Evolutionary conservation across 2,888 invertebrate species (phyloP), one percentile per base, ranked within the genome.

Genomic region (Byasa hedistus): DNA sequence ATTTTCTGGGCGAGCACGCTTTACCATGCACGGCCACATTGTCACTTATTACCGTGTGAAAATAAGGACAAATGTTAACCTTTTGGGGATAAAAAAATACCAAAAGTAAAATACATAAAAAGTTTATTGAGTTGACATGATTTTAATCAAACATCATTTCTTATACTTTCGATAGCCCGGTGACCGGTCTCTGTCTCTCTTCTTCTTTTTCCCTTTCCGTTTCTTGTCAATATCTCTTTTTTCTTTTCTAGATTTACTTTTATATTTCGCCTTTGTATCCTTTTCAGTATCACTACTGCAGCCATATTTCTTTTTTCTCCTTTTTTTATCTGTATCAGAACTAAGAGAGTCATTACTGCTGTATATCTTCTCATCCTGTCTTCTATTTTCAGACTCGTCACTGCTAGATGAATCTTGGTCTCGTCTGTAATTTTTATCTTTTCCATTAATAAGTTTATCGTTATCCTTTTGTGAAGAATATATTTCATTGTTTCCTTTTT

Each of bases 121-220:
- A 17, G 3, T 48, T 44, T 59, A 44, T 39, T 58, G 10, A n/a
- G 36, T 36, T 57, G 23, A 59, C 24, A 59, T 24, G 44, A 59
- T 59, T 19, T n/a, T 21, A 74, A 76, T 48, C 2, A 48, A 48
- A 3, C 5, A 48, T 86, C 88, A 91, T 75, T 90, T 91, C 56
- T 83, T 89, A 82, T 91, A 84, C 73, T 91, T 93, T 72, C 85
- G 88, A 76, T 88, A 89, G 71, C 92, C 90, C 22, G 90, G 87
- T 1, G 92, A 92, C 21, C 92, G 87, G 76, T 91, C 92, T 72
- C 91, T 86, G 66, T 93, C 91, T 66, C 89, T 84, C 71, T 85
- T 90, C 80, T 88, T 93, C 76, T 93, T 93, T 69, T 92, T 92
- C 2, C 93, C 93, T 75, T 93, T 93, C 67, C 93, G 86, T 72